Base-by-base conservation (phyloP, 92 coral and sea anemone species). In the Epizoanthus fatuus region DNA sequence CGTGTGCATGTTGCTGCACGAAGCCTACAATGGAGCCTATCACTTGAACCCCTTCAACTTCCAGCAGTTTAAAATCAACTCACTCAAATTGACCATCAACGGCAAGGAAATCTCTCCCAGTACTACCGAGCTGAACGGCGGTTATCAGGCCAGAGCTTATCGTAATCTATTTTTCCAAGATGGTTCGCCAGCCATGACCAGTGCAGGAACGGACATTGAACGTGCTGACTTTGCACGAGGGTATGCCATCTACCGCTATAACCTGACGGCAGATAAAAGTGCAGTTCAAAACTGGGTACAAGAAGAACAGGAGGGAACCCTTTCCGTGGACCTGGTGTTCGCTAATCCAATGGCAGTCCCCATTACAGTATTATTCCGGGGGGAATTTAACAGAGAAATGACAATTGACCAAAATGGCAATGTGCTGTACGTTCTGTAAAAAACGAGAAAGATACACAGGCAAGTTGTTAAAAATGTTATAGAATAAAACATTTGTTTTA, bases 201-300 rank as follows among this genome's bases (percentile, higher is more conserved):
- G 87, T 10, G 74, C 64, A 3, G 83, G 83, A 16, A 1, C 52
- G 5, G 89, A 79, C 29, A 85, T 89, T 84, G 74, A 79, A 12
- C 49, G 90, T 12, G 63, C 29, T 38, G 90, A 79, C 39, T 89
- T 81, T 77, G 71, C 80, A 0, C 15, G 38, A 2, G 93, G 90
- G 2, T 89, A 67, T 40, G 89, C 77, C 3, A 44, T 85, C 25
- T 20, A 84, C 60, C 75, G 86, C 0, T 37, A 68, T 8, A 79
- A 89, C 69, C 16, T 68, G 62, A 71, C 81, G 2, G 89, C 93
- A n/a, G 89, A 77, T 0, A 88, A 81, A 4, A 80, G 88, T 32
- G 89, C 79, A 2, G 63, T 57, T 0, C 80, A 83, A 0, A 56
- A 59, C 13, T 71, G 86, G 60, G 47, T 72, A 56, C 63, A 76